Percentiles rank a stretch among this genome's conserved stretches.
Evolutionary conservation across 1,140 invertebrate genomes (phyloP).

Genomic region (Drosophila mauritiana): DNA sequence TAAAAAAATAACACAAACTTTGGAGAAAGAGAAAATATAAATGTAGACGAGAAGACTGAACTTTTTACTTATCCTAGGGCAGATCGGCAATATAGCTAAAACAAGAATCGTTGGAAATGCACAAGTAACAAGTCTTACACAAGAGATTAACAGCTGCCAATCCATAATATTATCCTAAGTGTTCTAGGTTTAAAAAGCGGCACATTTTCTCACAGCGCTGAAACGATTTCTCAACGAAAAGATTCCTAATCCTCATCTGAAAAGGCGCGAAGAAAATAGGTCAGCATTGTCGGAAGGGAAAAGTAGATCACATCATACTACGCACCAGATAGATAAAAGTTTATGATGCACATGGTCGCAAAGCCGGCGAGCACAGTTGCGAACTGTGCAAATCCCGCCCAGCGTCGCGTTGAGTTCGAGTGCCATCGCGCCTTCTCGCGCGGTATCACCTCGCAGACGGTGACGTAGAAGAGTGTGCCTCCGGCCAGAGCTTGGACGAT

Average conservation of each 20-base stretch:
- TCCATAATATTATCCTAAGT: constrained; percentile 3
- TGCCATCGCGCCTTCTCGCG: constrained; percentile 90
- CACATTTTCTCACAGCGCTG: constrained; percentile 35
- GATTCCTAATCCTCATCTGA: constrained; percentile 47
- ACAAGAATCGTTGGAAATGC: constrained; percentile 14
- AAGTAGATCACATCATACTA: background rate
- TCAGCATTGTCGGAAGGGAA: background rate
- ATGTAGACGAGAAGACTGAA: constrained; percentile 55
- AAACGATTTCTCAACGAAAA: background rate
- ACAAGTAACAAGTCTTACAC: background rate
- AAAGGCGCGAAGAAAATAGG: constrained; percentile 1
- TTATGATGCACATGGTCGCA: constrained; percentile 86
- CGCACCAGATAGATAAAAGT: constrained; percentile 85
- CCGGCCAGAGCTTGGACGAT: constrained; percentile 91
- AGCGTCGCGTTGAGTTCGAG: constrained; percentile 83
- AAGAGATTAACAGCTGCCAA: constrained; percentile 32
- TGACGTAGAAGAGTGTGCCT: constrained; percentile 96
- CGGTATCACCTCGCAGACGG: constrained; percentile 95
- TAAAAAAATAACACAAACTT: constrained; percentile 43
- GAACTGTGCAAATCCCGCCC: constrained; percentile 88
- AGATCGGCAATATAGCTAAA: background rate
- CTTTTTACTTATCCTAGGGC: constrained; percentile 2
- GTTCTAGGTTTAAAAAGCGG: constrained; percentile 2
- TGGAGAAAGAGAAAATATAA: constrained; percentile 69
- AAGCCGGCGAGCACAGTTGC: constrained; percentile 87